phyloP scores from a whole-genome alignment of 2,888 invertebrate genomes.

The Agonopterix subpropinquella region DNA sequence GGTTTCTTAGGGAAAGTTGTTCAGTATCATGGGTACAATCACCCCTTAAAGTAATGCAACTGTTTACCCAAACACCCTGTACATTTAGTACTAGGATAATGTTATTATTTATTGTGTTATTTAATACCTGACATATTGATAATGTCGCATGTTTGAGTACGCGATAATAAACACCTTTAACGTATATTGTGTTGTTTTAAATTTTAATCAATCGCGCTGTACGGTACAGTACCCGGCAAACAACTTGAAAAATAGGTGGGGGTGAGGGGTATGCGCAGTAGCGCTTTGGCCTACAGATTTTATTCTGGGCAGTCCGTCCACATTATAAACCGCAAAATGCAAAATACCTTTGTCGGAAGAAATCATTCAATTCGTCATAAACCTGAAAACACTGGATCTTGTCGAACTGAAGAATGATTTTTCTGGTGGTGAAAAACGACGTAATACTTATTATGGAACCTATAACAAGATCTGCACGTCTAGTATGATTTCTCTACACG shows the following conservation, averaged over 20 bases:
- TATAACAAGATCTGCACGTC: too few species aligned
- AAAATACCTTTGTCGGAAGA: neutral
- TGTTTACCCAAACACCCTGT: too few species aligned
- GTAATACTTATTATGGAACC: too few species aligned
- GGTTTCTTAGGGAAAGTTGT: too few species aligned
- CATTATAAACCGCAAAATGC: neutral
- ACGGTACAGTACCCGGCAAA: neutral
- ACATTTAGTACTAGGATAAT: slow-evolving; percentile 46
- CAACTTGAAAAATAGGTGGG: too few species aligned
- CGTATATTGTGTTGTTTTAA: slow-evolving; percentile 7
- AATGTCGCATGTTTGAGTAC: slow-evolving; percentile 42
- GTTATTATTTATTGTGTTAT: slow-evolving; percentile 58
- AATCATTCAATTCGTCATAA: neutral
- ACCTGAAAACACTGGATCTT: too few species aligned
- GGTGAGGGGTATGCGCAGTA: neutral
- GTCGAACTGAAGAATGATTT: too few species aligned
- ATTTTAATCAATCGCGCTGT: neutral
- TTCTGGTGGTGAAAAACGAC: too few species aligned
- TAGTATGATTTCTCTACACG: too few species aligned
- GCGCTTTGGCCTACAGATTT: neutral
- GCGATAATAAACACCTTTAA: slow-evolving; percentile 41
- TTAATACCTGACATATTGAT: slow-evolving; percentile 28
- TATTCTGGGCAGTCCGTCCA: too few species aligned
- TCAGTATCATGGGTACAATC: too few species aligned
- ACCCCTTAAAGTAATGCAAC: too few species aligned